Base-by-base conservation (phyloP, 2,113 vertebrate genomes). In the Cyprinus carpio region DNA sequence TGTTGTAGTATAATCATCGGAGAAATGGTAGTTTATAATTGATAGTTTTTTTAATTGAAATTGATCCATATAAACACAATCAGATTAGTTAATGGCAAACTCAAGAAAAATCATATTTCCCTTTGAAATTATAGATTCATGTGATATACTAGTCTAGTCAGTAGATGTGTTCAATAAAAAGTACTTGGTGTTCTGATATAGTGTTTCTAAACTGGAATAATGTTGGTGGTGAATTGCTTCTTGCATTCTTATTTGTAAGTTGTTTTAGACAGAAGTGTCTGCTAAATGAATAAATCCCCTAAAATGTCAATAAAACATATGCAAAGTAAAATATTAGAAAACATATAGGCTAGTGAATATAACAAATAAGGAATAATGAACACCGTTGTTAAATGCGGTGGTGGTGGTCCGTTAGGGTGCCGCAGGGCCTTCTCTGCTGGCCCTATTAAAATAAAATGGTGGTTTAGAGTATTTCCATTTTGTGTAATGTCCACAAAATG, bases 11-110 rank as follows among this genome's bases (percentile, higher is more conserved):
- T 40, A 60, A 79, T 6, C 40, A 37, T 25, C 4, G 20, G 37
- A 46, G n/a, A 80, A 43, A 79, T 23, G 31, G 13, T 46, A 11
- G n/a, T 64, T 79, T 40, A 60, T 7, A 43, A 60, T 60, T 20
- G n/a, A 64, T 43, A 25, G 23, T 58, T 16, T 81, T 81, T 81
- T 65, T 81, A 12, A 11, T 46, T 81, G n/a, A 46, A 43, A 81
- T 64, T 64, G n/a, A n/a, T 43, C 4, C 23, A 64, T 46, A 80
- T 43, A 37, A 78, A 60, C 18, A 64, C 77, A 80, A 80, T 80
- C 77, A 25, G 12, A 64, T 80, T 6, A 25, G n/a, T 74, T 46
- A 49, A 18, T 40, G 10, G 23, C 23, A 64, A n/a, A 34, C 11
- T 40, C 16, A 11, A 74, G 62, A 46, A 62, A 43, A 37, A 31